phyloP scores from a whole-genome alignment of 2,797 vertebrate species.

The Smutsia temminckii region DNA sequence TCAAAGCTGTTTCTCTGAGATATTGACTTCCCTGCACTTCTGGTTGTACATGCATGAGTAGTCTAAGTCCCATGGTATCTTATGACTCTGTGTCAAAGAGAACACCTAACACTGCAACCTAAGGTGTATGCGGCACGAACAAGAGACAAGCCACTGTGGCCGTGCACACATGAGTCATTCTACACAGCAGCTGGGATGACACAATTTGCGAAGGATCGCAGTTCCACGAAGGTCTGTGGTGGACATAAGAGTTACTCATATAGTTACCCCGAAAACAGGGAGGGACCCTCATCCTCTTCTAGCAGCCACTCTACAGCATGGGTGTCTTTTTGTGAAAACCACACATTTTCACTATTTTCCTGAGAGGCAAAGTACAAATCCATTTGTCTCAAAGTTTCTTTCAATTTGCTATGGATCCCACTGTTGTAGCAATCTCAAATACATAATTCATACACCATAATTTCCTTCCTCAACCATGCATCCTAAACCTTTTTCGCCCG shows the following conservation, averaged over 20 bases:
- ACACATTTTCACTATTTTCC: background rate
- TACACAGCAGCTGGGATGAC: background rate
- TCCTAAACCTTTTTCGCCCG: background rate
- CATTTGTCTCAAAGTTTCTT: background rate
- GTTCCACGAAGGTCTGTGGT: background rate
- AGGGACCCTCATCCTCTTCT: background rate
- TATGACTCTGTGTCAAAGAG: background rate
- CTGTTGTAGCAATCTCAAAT: background rate
- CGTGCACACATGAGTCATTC: background rate
- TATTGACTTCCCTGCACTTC: background rate
- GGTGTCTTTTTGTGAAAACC: background rate
- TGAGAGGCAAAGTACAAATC: background rate
- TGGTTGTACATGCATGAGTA: background rate
- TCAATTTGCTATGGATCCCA: background rate
- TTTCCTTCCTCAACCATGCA: background rate
- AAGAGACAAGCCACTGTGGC: background rate
- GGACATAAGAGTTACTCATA: background rate
- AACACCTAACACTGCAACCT: background rate
- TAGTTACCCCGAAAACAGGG: background rate
- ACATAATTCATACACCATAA: no score
- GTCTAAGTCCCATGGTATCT: background rate
- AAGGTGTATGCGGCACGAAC: fast-evolving
- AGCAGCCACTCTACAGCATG: background rate
- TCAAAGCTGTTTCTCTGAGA: background rate
- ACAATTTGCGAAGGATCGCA: background rate